Evolutionary conservation across 2,113 vertebrate species (phyloP).

Genomic region (Clarias batrachus): DNA sequence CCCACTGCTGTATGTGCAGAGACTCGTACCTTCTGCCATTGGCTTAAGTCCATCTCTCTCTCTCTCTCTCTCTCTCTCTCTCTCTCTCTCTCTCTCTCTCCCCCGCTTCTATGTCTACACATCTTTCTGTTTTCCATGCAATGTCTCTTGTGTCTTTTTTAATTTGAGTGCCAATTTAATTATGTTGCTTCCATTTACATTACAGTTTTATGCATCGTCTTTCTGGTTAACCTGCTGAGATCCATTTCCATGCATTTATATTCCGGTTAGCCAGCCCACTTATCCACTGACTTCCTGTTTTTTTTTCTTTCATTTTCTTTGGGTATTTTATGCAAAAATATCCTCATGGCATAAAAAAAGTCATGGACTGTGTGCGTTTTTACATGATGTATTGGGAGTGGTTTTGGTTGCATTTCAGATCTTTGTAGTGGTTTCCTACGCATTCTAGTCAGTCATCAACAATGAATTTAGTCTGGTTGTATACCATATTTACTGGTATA

Average conservation of each 20-base stretch:
- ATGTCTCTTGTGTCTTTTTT: constrained; percentile 30
- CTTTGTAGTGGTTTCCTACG: neutral
- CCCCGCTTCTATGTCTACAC: neutral
- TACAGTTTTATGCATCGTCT: neutral
- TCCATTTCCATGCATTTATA: neutral
- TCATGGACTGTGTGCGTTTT: neutral
- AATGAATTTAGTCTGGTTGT: neutral
- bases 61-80: constrained; percentile 5
- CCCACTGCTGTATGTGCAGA: constrained; percentile 31
- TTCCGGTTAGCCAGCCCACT: neutral
- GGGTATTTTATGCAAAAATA: neutral
- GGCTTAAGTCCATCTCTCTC: constrained; percentile 30
- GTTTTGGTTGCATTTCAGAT: neutral
- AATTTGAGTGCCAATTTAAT: constrained; percentile 10
- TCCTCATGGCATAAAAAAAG: neutral
- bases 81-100: neutral
- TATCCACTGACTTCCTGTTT: neutral
- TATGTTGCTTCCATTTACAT: neutral
- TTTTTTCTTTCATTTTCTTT: neutral
- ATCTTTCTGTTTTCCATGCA: constrained; percentile 25
- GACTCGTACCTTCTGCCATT: constrained; percentile 28
- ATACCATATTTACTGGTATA: neutral
- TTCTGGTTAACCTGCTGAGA: neutral
- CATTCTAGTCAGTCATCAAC: neutral
- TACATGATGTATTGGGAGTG: neutral